Evolutionary conservation across 2,888 invertebrate genomes (phyloP).

Genomic region (Dasypolia templi): DNA sequence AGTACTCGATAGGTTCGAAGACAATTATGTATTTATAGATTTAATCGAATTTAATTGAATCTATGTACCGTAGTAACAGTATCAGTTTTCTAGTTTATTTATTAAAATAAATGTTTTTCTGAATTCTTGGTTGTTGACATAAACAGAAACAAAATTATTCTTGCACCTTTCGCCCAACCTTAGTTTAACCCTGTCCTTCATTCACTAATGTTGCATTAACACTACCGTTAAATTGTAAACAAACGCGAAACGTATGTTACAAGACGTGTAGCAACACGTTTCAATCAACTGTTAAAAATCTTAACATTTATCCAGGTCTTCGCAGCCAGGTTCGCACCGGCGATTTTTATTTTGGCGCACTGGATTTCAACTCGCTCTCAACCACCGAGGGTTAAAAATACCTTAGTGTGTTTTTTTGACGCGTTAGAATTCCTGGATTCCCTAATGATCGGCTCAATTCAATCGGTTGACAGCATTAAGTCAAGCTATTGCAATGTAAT

Average conservation of each 20-base stretch:
- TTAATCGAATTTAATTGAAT: neutral
- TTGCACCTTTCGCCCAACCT: slow-evolving; percentile 11
- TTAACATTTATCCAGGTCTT: neutral
- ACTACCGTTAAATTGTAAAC: slow-evolving; percentile 21
- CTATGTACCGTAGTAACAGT: neutral
- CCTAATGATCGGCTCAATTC: too few species aligned
- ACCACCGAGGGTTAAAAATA: too few species aligned
- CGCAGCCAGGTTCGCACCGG: too few species aligned
- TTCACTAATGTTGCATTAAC: slow-evolving; percentile 15
- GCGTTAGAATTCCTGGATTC: too few species aligned
- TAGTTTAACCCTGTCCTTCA: slow-evolving; percentile 11
- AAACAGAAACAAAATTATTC: too few species aligned
- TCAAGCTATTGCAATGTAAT: too few species aligned
- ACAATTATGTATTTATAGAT: neutral
- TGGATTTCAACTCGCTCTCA: too few species aligned
- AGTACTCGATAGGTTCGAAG: neutral
- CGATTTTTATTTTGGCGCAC: too few species aligned
- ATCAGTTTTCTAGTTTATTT: neutral
- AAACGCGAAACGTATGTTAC: neutral
- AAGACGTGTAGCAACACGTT: neutral
- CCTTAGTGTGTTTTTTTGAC: too few species aligned
- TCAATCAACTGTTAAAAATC: neutral
- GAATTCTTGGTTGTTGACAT: neutral
- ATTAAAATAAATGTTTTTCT: neutral
- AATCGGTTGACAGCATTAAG: too few species aligned